Evolutionary conservation across 2,888 invertebrate genomes (phyloP).

Genomic region (Hedychridium roseum): DNA sequence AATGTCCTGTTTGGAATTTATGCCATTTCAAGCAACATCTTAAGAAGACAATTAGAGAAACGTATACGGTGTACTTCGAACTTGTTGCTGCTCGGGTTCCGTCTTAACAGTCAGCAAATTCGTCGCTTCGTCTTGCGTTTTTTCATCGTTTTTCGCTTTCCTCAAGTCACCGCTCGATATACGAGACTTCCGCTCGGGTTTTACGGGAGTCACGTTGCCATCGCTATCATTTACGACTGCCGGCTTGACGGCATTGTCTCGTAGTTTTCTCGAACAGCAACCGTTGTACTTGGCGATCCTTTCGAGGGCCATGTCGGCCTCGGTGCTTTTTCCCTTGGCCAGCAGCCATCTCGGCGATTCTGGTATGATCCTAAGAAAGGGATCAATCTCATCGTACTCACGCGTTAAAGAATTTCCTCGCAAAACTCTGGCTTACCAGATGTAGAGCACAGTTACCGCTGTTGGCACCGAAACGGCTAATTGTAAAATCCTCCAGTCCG

Average conservation of each 20-base stretch:
- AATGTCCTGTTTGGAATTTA: too few species aligned
- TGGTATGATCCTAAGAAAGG: constrained; percentile 56
- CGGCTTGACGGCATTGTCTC: constrained; percentile 20
- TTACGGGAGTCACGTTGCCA: constrained; percentile 35
- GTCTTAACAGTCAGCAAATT: constrained; percentile 39
- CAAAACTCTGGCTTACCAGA: constrained; percentile 52
- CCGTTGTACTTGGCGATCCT: constrained; percentile 54
- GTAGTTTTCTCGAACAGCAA: constrained; percentile 38
- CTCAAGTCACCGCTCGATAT: constrained; percentile 32
- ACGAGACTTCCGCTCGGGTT: constrained; percentile 47
- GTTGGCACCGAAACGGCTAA: constrained; percentile 65
- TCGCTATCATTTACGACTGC: constrained; percentile 12
- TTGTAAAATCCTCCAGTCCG: constrained; percentile 67
- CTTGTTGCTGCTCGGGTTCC: constrained; percentile 19
- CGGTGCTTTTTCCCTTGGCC: constrained; percentile 51
- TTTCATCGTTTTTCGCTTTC: constrained; percentile 26
- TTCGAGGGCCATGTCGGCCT: constrained; percentile 55
- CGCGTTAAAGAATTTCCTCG: background rate
- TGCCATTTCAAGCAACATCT: too few species aligned
- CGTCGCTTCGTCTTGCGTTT: constrained; percentile 36
- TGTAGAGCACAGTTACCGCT: constrained; percentile 61
- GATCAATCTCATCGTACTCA: too few species aligned
- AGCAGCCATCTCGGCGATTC: constrained; percentile 62
- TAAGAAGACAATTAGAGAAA: too few species aligned
- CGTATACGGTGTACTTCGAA: constrained; percentile 29